These are phyloP conservation scores for Phyllopteryx taeniolatus DNA, from an alignment of 2,113 vertebrate species.

Conservation along the genomic window DNA sequence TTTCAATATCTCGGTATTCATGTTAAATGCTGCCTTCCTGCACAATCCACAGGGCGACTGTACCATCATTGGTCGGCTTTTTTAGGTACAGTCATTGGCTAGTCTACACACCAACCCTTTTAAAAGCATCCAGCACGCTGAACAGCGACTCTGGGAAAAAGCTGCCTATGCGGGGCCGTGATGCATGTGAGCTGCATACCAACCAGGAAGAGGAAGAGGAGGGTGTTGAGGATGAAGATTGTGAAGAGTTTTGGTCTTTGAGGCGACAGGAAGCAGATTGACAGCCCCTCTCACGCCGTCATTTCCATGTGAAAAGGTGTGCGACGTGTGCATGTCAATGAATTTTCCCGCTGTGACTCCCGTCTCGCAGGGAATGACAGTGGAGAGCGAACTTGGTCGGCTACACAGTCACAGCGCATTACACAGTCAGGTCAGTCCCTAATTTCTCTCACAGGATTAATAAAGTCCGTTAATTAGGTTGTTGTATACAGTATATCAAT, in stretches of 20 bases:
- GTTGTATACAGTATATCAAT: not conserved
- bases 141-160: too few relatives aligned
- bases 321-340: slow-evolving; percentile 29
- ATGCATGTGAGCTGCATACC: not conserved
- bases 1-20: too few relatives aligned
- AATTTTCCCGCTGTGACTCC: not conserved
- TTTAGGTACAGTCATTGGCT: too few relatives aligned
- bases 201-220: not conserved
- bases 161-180: not conserved
- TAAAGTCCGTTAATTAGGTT: not conserved
- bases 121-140: too few relatives aligned
- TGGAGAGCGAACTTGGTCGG: not conserved
- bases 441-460: not conserved
- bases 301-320: slow-evolving; percentile 59
- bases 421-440: not conserved
- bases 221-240: not conserved
- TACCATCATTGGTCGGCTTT: too few relatives aligned
- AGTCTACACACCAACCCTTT: too few relatives aligned
- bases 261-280: slow-evolving; percentile 9
- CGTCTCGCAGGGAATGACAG: slow-evolving; percentile 43
- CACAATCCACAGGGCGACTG: too few relatives aligned
- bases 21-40: too few relatives aligned
- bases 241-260: not conserved
- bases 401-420: slow-evolving; percentile 10
- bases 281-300: not conserved